A percentile compares a stretch with the other conserved stretches of the same genome.
Evolutionary conservation across 2,113 vertebrate genomes (phyloP).

Genomic region (Eudyptes chrysolophus): DNA sequence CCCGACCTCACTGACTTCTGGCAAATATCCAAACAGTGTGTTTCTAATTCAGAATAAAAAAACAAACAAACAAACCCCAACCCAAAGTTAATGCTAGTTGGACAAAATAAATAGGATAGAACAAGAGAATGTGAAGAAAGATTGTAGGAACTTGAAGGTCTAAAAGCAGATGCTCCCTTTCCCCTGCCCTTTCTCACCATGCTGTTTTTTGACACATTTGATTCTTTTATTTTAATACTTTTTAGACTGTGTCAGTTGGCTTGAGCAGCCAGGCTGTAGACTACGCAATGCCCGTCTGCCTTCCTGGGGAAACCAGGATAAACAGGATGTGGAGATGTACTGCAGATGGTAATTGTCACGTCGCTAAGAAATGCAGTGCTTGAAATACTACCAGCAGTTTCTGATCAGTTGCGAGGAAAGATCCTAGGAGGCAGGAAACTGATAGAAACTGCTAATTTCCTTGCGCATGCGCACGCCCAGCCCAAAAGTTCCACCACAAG

Average conservation of each 20-base stretch:
- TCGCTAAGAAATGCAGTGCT: neutral
- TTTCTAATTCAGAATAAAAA: neutral
- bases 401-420: fast-evolving
- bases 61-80: fast-evolving
- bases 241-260: neutral
- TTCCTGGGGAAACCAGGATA: neutral
- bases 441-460: neutral
- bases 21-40: neutral
- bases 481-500: fast-evolving
- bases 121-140: neutral
- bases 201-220: neutral
- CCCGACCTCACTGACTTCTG: fast-evolving
- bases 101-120: neutral
- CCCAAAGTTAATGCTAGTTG: neutral
- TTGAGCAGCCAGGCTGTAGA: neutral
- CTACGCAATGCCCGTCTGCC: fast-evolving
- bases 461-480: fast-evolving
- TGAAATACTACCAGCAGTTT: fast-evolving
- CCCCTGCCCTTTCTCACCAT: neutral
- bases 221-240: neutral
- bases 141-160: neutral
- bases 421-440: neutral
- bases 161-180: neutral
- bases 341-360: fast-evolving
- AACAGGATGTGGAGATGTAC: neutral